These are phyloP conservation scores for Carcharodon carcharias DNA, from an alignment of 2,797 vertebrate genomes.

Conservation along the genomic window DNA sequence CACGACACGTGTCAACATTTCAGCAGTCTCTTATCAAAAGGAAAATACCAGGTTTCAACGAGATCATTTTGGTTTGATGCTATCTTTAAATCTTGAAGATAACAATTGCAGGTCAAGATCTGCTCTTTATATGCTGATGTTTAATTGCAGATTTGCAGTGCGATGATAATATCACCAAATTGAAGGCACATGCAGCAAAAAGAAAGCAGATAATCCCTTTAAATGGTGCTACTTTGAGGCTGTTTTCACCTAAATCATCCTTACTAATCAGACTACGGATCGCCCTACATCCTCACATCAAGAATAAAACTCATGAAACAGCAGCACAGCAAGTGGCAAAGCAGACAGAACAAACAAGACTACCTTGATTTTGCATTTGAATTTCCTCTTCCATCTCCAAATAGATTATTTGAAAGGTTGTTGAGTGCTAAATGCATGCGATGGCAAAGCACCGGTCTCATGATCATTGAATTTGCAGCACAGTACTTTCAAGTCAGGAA, in stretches of 20 bases:
- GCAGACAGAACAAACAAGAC: background rate
- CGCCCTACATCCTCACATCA: background rate
- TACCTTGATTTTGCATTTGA: slow-evolving; percentile 15
- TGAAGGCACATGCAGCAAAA: background rate
- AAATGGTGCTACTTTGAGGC: slow-evolving; percentile 16
- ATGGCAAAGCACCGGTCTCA: slow-evolving; percentile 5
- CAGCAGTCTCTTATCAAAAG: background rate
- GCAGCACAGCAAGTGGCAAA: background rate
- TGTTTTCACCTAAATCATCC: slow-evolving; percentile 19
- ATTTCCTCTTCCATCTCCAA: slow-evolving; percentile 26
- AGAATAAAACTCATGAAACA: slow-evolving; percentile 11
- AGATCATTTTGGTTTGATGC: background rate
- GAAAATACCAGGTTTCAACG: slow-evolving; percentile 5
- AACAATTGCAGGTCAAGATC: background rate
- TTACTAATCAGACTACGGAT: slow-evolving; percentile 5
- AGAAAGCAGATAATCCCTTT: slow-evolving; percentile 12
- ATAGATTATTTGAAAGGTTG: slow-evolving; percentile 1
- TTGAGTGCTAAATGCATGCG: slow-evolving; percentile 3
- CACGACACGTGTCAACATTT: background rate
- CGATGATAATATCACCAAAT: background rate
- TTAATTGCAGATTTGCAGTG: background rate
- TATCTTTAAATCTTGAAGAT: background rate
- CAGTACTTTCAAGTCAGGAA: slow-evolving; percentile 25
- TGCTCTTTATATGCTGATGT: background rate
- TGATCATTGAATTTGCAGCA: slow-evolving; percentile 21